Conservation (phyloP, 2,113 vertebrate species). For the Crotophaga sulcirostris region DNA sequence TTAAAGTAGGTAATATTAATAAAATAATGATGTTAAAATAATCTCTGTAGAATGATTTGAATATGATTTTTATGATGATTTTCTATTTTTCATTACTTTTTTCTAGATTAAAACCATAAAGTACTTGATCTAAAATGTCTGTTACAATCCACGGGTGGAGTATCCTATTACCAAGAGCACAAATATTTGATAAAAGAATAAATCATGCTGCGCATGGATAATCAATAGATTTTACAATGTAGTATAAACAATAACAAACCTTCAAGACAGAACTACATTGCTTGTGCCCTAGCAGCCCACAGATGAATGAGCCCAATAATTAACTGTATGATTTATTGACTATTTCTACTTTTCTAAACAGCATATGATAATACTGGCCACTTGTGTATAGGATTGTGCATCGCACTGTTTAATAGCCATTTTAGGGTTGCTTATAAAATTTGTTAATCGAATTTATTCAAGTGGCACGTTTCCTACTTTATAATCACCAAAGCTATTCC, state of each 20-base stretch:
- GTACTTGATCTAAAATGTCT: background rate
- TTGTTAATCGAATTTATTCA: background rate
- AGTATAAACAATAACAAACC: background rate
- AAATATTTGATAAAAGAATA: slow-evolving; percentile 39
- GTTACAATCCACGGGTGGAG: background rate
- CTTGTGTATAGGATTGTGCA: background rate
- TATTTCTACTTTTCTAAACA: background rate
- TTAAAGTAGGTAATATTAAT: background rate
- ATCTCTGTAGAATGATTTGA: background rate
- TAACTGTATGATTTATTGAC: background rate
- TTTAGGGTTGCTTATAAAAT: background rate
- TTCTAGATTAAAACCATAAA: background rate
- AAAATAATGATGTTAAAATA: slow-evolving; percentile 19
- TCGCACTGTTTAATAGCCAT: background rate
- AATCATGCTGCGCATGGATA: background rate
- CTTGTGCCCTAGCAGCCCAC: background rate
- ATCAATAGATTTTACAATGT: slow-evolving; percentile 30
- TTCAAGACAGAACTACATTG: background rate
- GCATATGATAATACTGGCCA: background rate
- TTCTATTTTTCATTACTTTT: slow-evolving; percentile 4
- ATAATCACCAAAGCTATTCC: background rate
- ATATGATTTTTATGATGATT: background rate
- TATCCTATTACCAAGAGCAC: background rate
- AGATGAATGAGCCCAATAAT: background rate
- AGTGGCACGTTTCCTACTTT: background rate